Percentiles rank a stretch among this genome's conserved stretches.
Conservation (phyloP, 2,888 invertebrate genomes). For the Netelia inedita region DNA sequence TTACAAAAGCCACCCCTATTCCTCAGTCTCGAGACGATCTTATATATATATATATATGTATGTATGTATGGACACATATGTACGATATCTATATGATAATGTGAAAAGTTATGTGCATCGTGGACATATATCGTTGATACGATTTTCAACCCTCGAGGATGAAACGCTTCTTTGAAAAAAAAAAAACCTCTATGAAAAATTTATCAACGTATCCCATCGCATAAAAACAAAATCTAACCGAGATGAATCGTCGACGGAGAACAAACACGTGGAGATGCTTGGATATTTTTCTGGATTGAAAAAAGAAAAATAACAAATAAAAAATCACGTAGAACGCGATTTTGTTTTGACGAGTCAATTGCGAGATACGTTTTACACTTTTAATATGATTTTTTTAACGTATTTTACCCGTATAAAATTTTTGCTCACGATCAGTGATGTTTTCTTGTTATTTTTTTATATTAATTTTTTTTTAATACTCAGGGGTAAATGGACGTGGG, state of each 20-base stretch:
- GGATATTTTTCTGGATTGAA: constrained; percentile 18
- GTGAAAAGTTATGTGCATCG: constrained; percentile 11
- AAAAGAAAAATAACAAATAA: background rate
- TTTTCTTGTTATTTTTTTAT: background rate
- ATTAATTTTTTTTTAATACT: background rate
- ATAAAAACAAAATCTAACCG: too few relatives aligned
- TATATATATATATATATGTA: constrained; percentile 20
- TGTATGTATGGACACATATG: background rate
- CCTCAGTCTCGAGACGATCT: constrained; percentile 42
- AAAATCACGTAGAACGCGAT: background rate
- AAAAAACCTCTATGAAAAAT: constrained; percentile 42
- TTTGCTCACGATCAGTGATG: too few relatives aligned
- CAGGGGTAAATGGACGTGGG: background rate
- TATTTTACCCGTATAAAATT: too few relatives aligned
- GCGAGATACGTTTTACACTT: too few relatives aligned
- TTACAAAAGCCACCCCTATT: constrained; percentile 54
- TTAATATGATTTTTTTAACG: too few relatives aligned
- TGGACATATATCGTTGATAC: constrained; percentile 17
- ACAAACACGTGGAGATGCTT: too few relatives aligned
- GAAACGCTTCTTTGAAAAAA: background rate
- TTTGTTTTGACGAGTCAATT: too few relatives aligned
- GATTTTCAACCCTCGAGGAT: constrained; percentile 17
- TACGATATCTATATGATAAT: constrained; percentile 42
- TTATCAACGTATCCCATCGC: constrained; percentile 41
- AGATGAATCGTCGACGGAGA: too few relatives aligned